Conservation (phyloP, 2,888 invertebrate genomes). For the Caenorhabditis zanzibari region DNA sequence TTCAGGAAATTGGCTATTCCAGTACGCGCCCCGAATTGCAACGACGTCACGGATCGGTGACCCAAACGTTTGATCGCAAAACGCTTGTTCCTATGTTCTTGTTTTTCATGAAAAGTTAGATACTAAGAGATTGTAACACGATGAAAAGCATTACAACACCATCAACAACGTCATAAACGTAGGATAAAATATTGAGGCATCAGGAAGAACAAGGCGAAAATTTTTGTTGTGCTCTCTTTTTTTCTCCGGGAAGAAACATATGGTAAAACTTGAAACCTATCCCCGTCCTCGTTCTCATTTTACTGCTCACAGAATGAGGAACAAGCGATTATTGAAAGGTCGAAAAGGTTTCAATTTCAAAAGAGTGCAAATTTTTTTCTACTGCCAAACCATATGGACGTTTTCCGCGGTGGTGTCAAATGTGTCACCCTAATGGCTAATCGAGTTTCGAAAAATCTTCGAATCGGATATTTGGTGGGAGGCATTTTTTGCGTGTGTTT, state of each 20-base stretch:
- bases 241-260: conserved; percentile 42
- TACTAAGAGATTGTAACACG: conserved; percentile 44
- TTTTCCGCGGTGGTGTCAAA: conserved; percentile 40
- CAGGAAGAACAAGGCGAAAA: conserved; percentile 13
- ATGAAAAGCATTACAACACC: conserved; percentile 57
- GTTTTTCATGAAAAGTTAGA: conserved; percentile 18
- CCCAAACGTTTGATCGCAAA: conserved; percentile 36
- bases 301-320: neutral
- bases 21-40: conserved; percentile 4
- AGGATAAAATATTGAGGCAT: conserved; percentile 51
- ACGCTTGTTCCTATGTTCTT: conserved; percentile 13
- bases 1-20: conserved; percentile 58
- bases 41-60: conserved; percentile 34
- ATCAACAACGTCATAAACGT: conserved; percentile 58
- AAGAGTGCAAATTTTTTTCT: conserved; percentile 5
- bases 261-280: conserved; percentile 58
- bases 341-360: conserved; percentile 29
- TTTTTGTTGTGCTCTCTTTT: conserved; percentile 4
- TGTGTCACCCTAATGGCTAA: conserved; percentile 48
- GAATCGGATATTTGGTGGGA: conserved; percentile 1
- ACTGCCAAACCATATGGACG: conserved; percentile 22
- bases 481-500: neutral
- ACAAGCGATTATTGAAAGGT: conserved; percentile 14
- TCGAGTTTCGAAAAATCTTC: neutral
- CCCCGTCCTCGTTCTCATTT: neutral